A percentile compares a stretch with the other conserved stretches of the same genome.
phyloP scores from a whole-genome alignment of 2,888 invertebrate species.

The Dasypogon diadema region DNA sequence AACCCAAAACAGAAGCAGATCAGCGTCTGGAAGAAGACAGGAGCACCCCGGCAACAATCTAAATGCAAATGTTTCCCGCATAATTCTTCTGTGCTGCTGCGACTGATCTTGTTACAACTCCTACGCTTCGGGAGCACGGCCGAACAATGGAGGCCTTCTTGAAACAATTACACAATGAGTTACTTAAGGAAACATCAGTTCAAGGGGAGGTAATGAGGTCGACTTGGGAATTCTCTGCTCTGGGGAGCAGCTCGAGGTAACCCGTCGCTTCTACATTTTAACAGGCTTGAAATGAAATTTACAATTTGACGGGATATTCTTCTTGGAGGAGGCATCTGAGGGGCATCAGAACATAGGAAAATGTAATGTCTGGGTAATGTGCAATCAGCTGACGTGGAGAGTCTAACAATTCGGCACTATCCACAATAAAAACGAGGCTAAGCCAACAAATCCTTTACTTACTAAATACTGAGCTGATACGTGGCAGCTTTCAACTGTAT shows the following conservation, averaged over 20 bases:
- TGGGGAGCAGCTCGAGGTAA: neutral
- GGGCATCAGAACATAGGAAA: too few relatives aligned
- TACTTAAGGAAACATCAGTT: slow-evolving; percentile 51
- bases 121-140: slow-evolving; percentile 55
- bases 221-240: slow-evolving; percentile 5
- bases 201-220: slow-evolving; percentile 47
- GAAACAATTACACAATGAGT: slow-evolving; percentile 58
- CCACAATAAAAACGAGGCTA: too few relatives aligned
- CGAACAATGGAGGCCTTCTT: slow-evolving; percentile 48
- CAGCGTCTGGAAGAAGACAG: slow-evolving; percentile 12
- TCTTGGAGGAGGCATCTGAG: too few relatives aligned
- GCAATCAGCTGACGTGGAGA: too few relatives aligned
- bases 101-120: slow-evolving; percentile 49
- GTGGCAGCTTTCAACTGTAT: too few relatives aligned
- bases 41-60: slow-evolving; percentile 27
- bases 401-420: too few relatives aligned
- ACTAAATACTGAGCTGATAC: too few relatives aligned
- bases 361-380: too few relatives aligned
- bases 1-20: slow-evolving; percentile 15
- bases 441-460: too few relatives aligned
- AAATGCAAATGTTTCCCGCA: slow-evolving; percentile 41
- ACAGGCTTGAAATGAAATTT: too few relatives aligned
- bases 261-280: too few relatives aligned
- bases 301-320: too few relatives aligned
- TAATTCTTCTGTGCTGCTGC: slow-evolving; percentile 39